Base-by-base conservation (phyloP, 2,113 vertebrate species). In the Montifringilla adamsi region DNA sequence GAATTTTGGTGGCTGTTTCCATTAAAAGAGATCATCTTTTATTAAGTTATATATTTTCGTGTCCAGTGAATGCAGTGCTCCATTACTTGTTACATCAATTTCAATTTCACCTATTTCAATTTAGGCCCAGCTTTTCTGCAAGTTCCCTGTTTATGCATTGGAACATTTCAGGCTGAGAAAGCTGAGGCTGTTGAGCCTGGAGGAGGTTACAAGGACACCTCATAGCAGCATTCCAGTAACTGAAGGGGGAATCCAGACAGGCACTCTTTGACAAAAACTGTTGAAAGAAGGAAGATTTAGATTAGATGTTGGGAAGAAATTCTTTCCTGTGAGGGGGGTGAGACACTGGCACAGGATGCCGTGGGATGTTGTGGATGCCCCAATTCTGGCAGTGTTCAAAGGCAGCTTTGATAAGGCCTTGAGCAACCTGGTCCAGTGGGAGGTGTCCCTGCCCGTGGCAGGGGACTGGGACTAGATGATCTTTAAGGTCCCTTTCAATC, bases 321-420 rank as follows among this genome's bases (percentile, higher is more conserved):
- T 41, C 20, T 60, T 68, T 15, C 9, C 46, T 62, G 41, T 62
- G 41, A 82, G n/a, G 16, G 39, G 26, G 46, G 39, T 39, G 46
- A 83, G 62, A 41, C 62, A 26, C 30, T 47, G 70, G 47, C 14
- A 55, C 39, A 47, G 39, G 62, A 26, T 75, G 35, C n/a, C 15
- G 30, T 35, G 9, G 43, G 26, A 49, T 0, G 1, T 2, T 64
- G 35, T 58, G 21, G 17, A 22, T 80, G 62, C 3, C 55, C n/a
- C n/a, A 55, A 2, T 7, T 33, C 39, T 26, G 24, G 39, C 9
- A 68, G 24, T 7, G 21, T 31, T 31, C 39, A 28, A 33, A 43
- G 50, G 17, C 37, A 66, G 33, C 15, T 0, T 52, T 13, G 37
- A 20, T n/a, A 14, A 19, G 8, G 37, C 15, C 15, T 44, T 44